phyloP scores from a whole-genome alignment of 2,797 vertebrate genomes.

The Eospalax fontanierii region DNA sequence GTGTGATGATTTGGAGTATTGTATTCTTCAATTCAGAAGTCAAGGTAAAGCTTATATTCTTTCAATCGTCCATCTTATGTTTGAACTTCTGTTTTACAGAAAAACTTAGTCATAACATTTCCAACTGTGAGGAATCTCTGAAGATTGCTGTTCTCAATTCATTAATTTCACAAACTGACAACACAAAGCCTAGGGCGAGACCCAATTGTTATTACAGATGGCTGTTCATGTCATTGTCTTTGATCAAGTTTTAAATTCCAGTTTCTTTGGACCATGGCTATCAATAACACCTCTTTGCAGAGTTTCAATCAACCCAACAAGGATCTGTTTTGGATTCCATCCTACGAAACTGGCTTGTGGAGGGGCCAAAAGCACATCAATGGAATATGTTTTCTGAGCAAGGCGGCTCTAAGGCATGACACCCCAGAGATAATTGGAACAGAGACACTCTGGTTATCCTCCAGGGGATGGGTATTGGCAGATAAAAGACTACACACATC shows the following conservation, averaged over 20 bases:
- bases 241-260: slow-evolving; percentile 36
- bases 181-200: not conserved
- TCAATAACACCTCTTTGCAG: not conserved
- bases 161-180: slow-evolving; percentile 2
- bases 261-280: not conserved
- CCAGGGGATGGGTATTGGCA: not conserved
- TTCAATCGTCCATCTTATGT: not conserved
- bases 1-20: not conserved
- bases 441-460: not conserved
- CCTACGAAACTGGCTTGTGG: slow-evolving; percentile 15
- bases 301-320: not conserved
- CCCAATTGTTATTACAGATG: not conserved
- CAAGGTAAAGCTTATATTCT: not conserved
- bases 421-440: not conserved
- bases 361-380: slow-evolving; percentile 14
- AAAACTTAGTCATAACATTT: slow-evolving; percentile 31
- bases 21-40: not conserved
- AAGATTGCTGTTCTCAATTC: not conserved
- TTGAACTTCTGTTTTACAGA: slow-evolving; percentile 2
- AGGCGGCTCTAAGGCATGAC: not conserved
- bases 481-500: not conserved
- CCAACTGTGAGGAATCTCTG: not conserved
- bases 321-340: slow-evolving; percentile 12
- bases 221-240: not conserved
- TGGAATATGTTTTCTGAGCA: slow-evolving; percentile 3